Base-by-base conservation (phyloP, 2,888 invertebrate species). In the Hydraecia micacea region DNA sequence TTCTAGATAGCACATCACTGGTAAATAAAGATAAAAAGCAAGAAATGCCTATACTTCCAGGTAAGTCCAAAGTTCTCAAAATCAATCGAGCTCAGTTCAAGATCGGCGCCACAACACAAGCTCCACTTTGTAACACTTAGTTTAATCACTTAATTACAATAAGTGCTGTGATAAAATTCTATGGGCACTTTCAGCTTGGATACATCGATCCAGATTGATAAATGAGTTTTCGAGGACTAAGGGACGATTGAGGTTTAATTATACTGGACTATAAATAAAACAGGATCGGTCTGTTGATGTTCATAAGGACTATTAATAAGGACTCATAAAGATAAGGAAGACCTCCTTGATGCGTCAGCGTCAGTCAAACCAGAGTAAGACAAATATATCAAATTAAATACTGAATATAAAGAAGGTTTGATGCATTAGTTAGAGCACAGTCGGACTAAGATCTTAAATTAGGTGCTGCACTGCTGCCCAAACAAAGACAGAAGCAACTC, bases 91-190 rank as follows among this genome's bases (percentile, higher is more conserved):
- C 82, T 70, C 77, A 52, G 63, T 73, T 68, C 68, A 75, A 77
- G 79, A 87, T 74, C 73, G 72, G 76, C 86, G 85, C 81, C 83
- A 82, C 73, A 62, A 73, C 72, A 79, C 70, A 87, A 73, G 67
- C 52, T 73, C 60, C 69, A 77, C 46, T 74, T 71, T 75, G 73
- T 74, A 81, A 73, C 83, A 82, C 87, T 87, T 84, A 86, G 72
- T 81, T 77, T 80, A 86, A 88, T 85, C 80, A 86, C 79, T 84
- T 88, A 77, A 88, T 91, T 86, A 87, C 78, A 77, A 84, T 88
- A 87, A 91, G 86, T 87, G 85, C 82, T 72, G 66, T 69, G 81
- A 81, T 86, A 83, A 76, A 79, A 79, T 80, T 85, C 85, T 83
- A 84, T 75, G 76, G 74, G 69, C 68, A 83, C 75, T 86, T 84